Base-by-base conservation (phyloP, 2,113 vertebrate genomes). In the Coryphaenoides rupestris region DNA sequence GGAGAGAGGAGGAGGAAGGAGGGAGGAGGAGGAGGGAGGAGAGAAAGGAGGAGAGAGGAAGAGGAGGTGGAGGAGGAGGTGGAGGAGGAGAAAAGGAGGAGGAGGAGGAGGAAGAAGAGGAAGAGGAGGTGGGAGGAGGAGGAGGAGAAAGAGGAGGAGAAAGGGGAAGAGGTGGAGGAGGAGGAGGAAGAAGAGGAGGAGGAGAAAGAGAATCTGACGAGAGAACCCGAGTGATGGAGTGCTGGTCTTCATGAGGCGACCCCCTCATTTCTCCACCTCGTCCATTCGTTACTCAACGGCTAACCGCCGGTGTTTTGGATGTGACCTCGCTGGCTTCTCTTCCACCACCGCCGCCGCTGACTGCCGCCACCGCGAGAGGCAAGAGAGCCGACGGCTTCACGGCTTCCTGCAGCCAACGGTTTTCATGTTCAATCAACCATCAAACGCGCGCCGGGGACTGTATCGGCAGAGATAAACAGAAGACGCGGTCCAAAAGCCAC, bases 361-460 rank as follows among this genome's bases (percentile, higher is more conserved):
- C 65, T 58, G 19, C n/a, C 2, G 15, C 23, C 23, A 49, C 22
- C 47, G 47, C 14, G 4, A 50, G 33, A 12, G 33, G 28, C 77
- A 66, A 64, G 72, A 72, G 69, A 74, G 58, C 65, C 67, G 74
- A 83, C 74, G 82, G 72, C 76, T 79, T 84, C 78, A 81, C 76
- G 55, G 80, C 83, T 84, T 87, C 72, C 75, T 77, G 47, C 62
- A 67, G 72, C 68, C 70, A 63, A 87, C 86, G 83, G 85, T 87
- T 88, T 88, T 85, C 13, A 62, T 58, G 77, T 86, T 86, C 83
- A 88, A 84, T 86, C 89, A 89, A 90, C 87, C 88, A 90, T 92
- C 90, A 91, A 87, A 85, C 77, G 61, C 69, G 70, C 71, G 64
- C 57, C 58, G 67, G 68, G 15, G 78, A 70, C 69, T 83, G 73